Percentiles rank a stretch among this genome's conserved stretches.
These are phyloP conservation scores for Sarcophaga bullata DNA, from an alignment of 1,140 invertebrate genomes.

Conservation along the genomic window DNA sequence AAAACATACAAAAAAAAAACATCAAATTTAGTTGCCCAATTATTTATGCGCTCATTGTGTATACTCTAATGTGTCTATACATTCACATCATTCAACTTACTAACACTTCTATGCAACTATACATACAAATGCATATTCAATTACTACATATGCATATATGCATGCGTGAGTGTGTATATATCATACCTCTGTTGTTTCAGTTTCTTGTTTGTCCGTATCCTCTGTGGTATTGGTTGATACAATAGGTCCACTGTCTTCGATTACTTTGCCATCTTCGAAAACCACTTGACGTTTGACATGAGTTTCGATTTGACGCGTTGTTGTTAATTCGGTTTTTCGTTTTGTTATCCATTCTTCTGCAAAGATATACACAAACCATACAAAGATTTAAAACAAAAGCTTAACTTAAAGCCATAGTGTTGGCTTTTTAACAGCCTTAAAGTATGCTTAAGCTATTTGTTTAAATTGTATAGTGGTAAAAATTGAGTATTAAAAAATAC, in stretches of 20 bases:
- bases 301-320: constrained; percentile 88
- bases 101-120: background rate
- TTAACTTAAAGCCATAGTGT: background rate
- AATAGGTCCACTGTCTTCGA: constrained; percentile 87
- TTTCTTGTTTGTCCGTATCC: constrained; percentile 88
- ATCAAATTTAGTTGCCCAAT: background rate
- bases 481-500: too few relatives aligned
- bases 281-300: constrained; percentile 88
- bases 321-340: constrained; percentile 87
- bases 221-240: constrained; percentile 88
- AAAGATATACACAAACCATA: constrained; percentile 59
- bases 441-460: constrained; percentile 37
- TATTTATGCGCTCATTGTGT: background rate
- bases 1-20: too few relatives aligned
- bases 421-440: constrained; percentile 31
- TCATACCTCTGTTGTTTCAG: constrained; percentile 83
- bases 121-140: background rate
- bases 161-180: background rate
- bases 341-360: constrained; percentile 91
- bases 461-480: too few relatives aligned
- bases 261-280: constrained; percentile 88
- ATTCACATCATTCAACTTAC: background rate
- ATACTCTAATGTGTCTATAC: background rate
- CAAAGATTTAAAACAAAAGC: background rate
- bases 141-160: background rate